These are phyloP conservation scores for Microctenopoma stevenorrisi DNA, from an alignment of 2,797 vertebrate genomes.

Conservation along the genomic window DNA sequence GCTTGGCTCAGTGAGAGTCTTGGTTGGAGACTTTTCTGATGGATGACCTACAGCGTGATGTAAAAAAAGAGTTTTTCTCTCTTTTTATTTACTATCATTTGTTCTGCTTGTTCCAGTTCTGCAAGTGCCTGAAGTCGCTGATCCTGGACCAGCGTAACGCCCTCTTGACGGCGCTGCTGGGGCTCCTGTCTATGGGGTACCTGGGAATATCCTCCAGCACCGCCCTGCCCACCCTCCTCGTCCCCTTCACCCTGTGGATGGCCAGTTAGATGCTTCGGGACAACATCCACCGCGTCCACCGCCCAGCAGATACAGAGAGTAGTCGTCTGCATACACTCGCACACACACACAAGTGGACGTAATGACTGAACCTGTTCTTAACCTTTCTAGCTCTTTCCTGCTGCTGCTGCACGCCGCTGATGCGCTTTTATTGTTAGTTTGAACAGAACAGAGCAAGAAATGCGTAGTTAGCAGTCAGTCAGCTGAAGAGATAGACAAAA, in stretches of 20 bases:
- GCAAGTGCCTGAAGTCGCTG: conserved; percentile 89
- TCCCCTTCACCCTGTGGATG: conserved; percentile 96
- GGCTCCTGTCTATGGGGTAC: conserved; percentile 85
- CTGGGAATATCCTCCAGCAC: conserved; percentile 86
- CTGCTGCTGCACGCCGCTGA: not conserved
- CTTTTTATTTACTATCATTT: accelerated
- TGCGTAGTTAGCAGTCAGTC: not conserved
- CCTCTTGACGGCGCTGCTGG: conserved; percentile 84
- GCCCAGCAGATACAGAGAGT: not conserved
- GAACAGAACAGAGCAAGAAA: not conserved
- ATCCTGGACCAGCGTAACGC: conserved; percentile 91
- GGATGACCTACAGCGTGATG: not conserved
- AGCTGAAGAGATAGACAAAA: not conserved
- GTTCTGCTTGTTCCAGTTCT: conserved; percentile 84
- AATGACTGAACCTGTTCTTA: not conserved
- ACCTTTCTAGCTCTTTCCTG: not conserved
- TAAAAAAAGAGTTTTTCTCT: not conserved
- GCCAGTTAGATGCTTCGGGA: conserved; percentile 77
- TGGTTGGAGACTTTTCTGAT: not conserved
- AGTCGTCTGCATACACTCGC: conserved; percentile 20
- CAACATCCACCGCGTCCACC: too few species aligned
- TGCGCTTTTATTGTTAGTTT: not conserved
- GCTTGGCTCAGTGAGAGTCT: not conserved
- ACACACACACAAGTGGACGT: not conserved
- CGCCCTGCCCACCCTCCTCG: conserved; percentile 85